Evolutionary conservation across 2,888 invertebrate species (phyloP).

Genomic region (Scaptomyza caliginosa): DNA sequence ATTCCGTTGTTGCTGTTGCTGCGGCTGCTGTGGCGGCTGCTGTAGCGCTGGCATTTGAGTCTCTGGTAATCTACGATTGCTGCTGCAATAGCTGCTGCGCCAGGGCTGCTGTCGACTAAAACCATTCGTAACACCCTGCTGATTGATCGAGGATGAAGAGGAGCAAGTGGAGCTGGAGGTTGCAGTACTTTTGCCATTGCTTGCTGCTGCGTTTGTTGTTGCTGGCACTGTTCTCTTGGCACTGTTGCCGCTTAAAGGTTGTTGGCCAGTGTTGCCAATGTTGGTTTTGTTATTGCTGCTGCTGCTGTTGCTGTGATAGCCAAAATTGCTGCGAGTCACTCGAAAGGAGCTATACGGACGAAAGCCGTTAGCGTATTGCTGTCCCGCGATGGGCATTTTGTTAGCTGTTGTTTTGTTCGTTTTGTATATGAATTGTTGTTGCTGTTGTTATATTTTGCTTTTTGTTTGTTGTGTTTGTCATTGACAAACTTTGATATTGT

Average conservation of each 20-base stretch:
- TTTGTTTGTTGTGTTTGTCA: conserved; percentile 16
- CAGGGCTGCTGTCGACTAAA: conserved; percentile 81
- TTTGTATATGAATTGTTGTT: conserved; percentile 32
- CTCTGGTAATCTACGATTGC: conserved; percentile 63
- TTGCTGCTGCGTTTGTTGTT: conserved; percentile 27
- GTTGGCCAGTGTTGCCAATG: conserved; percentile 23
- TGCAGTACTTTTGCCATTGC: conserved; percentile 38
- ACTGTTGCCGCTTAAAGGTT: conserved; percentile 54
- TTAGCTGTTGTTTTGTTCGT: conserved; percentile 46
- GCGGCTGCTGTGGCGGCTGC: conserved; percentile 49
- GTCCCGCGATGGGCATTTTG: conserved; percentile 83
- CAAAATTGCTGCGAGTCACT: conserved; percentile 76
- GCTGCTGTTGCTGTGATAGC: conserved; percentile 39
- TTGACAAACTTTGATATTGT: conserved; percentile 18
- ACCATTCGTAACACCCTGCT: conserved; percentile 28
- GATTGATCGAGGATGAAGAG: conserved; percentile 64
- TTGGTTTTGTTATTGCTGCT: conserved; percentile 29
- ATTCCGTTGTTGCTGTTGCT: conserved; percentile 35
- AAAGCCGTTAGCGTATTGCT: conserved; percentile 77
- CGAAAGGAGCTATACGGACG: conserved; percentile 84
- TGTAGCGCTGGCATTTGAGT: conserved; percentile 50
- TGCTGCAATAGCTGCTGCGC: conserved; percentile 82
- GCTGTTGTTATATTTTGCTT: conserved; percentile 3
- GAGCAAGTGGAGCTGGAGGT: conserved; percentile 59
- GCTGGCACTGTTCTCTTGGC: conserved; percentile 39